A percentile compares a stretch with the other conserved stretches of the same genome.
Conservation (phyloP, 2,797 vertebrate genomes). For the Centroberyx gerrardi region DNA sequence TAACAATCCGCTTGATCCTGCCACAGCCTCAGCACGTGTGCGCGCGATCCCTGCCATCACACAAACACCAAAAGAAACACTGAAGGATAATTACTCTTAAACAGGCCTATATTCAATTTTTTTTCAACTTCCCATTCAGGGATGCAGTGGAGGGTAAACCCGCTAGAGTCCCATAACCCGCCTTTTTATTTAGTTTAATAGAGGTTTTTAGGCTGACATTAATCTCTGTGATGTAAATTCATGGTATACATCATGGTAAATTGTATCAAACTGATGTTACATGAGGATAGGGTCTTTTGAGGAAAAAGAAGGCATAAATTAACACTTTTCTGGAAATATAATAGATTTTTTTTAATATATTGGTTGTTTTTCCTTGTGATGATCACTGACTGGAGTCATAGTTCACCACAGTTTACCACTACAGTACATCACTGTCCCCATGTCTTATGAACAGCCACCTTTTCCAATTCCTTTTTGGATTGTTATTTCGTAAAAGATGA, state of each 20-base stretch:
- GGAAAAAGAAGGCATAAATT: not conserved
- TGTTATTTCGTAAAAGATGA: constrained; percentile 33
- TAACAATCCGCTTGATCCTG: constrained; percentile 53
- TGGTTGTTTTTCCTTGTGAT: not conserved
- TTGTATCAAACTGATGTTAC: not conserved
- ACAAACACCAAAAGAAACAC: constrained; percentile 36
- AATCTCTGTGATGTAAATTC: constrained; percentile 8
- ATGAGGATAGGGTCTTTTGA: not conserved
- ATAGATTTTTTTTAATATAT: not conserved
- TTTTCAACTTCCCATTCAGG: not conserved
- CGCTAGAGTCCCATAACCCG: not conserved
- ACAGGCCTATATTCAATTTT: not conserved
- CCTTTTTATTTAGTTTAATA: not conserved
- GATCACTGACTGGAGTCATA: not conserved
- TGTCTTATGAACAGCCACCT: constrained; percentile 3
- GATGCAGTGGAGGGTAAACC: too few relatives aligned
- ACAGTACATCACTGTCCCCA: not conserved
- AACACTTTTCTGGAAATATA: not conserved
- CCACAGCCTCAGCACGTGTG: constrained; percentile 50
- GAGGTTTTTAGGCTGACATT: constrained; percentile 1
- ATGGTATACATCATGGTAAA: not conserved
- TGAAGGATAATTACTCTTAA: constrained; percentile 14
- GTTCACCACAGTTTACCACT: too few relatives aligned
- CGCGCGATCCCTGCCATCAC: constrained; percentile 30
- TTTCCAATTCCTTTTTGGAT: not conserved